Evolutionary conservation across 2,113 vertebrate species (phyloP).

Genomic region (Aplodontia rufa): DNA sequence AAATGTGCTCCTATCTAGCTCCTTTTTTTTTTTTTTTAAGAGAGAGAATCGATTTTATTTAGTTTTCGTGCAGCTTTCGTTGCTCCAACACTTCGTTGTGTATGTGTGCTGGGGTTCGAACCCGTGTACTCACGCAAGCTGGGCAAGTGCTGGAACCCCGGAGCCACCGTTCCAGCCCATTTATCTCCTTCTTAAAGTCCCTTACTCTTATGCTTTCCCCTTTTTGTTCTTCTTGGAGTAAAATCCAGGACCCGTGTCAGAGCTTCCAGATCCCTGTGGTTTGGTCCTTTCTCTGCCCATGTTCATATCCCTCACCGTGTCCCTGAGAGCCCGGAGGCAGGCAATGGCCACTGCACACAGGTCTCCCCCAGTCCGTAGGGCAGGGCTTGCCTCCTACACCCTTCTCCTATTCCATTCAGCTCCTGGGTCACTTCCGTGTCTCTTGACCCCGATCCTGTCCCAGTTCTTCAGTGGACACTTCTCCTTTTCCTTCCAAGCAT

Average conservation of each 20-base stretch:
- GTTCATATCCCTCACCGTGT: background rate
- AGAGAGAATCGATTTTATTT: no score
- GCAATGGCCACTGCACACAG: rapidly evolving
- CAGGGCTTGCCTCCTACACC: background rate
- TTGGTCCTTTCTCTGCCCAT: background rate
- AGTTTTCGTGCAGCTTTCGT: no score
- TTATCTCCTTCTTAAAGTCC: background rate
- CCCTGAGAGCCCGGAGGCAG: rapidly evolving
- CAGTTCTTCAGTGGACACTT: no score
- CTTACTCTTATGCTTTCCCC: background rate
- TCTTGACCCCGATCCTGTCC: no score
- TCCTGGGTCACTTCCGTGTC: background rate
- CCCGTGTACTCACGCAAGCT: no score
- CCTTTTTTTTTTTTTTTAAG: no score
- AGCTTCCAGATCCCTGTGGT: background rate
- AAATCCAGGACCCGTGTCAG: rapidly evolving
- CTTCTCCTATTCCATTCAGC: background rate
- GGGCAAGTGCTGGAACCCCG: no score
- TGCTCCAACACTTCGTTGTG: no score
- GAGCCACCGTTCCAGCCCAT: no score
- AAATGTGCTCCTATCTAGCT: background rate
- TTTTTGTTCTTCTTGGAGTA: background rate
- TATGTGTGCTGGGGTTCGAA: no score
- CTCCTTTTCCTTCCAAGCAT: background rate
- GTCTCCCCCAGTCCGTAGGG: rapidly evolving